These are phyloP conservation scores for Drosophila eohydei DNA, from an alignment of 2,888 invertebrate species.

Conservation along the genomic window DNA sequence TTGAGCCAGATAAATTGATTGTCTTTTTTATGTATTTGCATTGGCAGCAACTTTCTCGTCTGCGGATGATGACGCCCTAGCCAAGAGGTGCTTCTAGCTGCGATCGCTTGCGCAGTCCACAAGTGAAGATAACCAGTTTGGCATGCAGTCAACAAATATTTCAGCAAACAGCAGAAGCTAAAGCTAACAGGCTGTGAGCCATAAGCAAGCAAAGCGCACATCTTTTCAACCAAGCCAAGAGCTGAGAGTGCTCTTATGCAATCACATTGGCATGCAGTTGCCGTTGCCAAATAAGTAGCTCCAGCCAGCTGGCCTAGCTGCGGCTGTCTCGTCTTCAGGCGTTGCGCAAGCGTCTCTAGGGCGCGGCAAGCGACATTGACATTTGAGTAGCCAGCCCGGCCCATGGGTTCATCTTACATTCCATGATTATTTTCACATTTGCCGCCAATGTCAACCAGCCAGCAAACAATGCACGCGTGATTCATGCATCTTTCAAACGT, in stretches of 20 bases:
- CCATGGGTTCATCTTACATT: not conserved
- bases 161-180: slow-evolving; percentile 6
- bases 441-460: slow-evolving; percentile 13
- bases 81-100: slow-evolving; percentile 10
- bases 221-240: slow-evolving; percentile 33
- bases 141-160: slow-evolving; percentile 14
- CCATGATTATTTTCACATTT: slow-evolving; percentile 5
- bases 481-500: slow-evolving; percentile 34
- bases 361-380: slow-evolving; percentile 53
- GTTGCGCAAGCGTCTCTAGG: slow-evolving; percentile 27
- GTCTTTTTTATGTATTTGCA: slow-evolving; percentile 17
- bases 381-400: slow-evolving; percentile 21
- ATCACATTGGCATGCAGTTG: slow-evolving; percentile 59
- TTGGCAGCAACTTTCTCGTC: slow-evolving; percentile 32
- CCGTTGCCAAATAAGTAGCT: slow-evolving; percentile 37
- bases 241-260: slow-evolving; percentile 47
- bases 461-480: slow-evolving; percentile 22
- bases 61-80: slow-evolving; percentile 23
- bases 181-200: not conserved
- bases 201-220: slow-evolving; percentile 32
- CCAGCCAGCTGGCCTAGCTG: slow-evolving; percentile 6
- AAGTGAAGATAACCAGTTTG: slow-evolving; percentile 64
- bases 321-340: slow-evolving; percentile 13
- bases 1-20: not conserved
- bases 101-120: slow-evolving; percentile 54